Conservation (phyloP, 2,113 vertebrate genomes). For the Dipodomys spectabilis region DNA sequence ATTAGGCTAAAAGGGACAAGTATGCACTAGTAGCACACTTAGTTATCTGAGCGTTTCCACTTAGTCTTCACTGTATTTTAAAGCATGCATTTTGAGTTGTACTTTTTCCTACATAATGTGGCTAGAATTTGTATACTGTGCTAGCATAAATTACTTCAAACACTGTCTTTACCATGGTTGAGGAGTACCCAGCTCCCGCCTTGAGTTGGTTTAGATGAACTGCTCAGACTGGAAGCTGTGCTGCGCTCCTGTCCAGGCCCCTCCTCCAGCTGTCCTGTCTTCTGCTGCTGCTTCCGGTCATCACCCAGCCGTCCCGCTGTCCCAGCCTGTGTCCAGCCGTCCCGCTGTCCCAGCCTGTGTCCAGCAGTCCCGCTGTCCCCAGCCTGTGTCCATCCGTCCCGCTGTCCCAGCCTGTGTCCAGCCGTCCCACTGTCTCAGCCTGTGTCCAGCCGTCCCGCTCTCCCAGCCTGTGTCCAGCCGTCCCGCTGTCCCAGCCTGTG, state of each 20-base stretch:
- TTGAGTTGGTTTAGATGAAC: background rate
- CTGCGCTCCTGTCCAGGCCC: background rate
- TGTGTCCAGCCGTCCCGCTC: too few relatives aligned
- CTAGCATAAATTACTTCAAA: background rate
- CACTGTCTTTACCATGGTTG: background rate
- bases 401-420: too few relatives aligned
- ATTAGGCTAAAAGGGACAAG: background rate
- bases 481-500: too few relatives aligned
- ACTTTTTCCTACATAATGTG: background rate
- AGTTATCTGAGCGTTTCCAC: background rate
- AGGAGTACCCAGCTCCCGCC: background rate
- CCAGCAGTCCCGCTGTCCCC: too few relatives aligned
- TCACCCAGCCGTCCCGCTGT: fast-evolving
- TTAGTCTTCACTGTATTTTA: too few relatives aligned
- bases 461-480: too few relatives aligned
- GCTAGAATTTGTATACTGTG: background rate
- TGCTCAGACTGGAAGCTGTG: background rate
- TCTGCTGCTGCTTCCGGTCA: background rate
- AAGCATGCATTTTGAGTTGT: background rate
- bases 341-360: too few relatives aligned
- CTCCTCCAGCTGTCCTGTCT: fast-evolving
- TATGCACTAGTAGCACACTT: background rate
- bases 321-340: too few relatives aligned
- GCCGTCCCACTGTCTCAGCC: too few relatives aligned
- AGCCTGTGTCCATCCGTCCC: too few relatives aligned